Evolutionary conservation across 2,797 vertebrate genomes (phyloP), one percentile per base, ranked within the genome.

Genomic region (Myiotriccus ornatus): DNA sequence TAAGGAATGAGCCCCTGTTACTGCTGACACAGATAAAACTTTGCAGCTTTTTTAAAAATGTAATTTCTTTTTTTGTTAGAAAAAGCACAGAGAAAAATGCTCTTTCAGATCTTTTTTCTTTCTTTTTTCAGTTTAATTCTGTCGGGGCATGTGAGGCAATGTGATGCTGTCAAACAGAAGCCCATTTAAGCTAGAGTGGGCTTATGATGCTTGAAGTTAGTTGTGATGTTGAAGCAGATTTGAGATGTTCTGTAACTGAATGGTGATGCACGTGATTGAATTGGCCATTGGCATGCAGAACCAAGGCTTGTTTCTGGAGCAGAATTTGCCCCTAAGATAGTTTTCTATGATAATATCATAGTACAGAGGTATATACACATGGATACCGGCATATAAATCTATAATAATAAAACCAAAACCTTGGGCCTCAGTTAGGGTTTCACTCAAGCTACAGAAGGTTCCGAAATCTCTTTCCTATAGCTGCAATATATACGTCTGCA

Each of bases 251-350:
- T 74, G 22, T 81, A 39, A 34, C 32, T 55, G 39, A 34, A 27
- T 46, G 22, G 30, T 43, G 30, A 81, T 28, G n/a, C 56, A 37
- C 21, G 2, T 83, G 62, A 60, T 35, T 49, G 53, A 82, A 56
- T 49, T 7, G 1, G 14, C 57, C 0, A 0, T 19, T 76, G 24
- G 23, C 14, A 24, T 64, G 18, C 9, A 81, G 24, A 83, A n/a
- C 22, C 46, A 70, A 56, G 49, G 22, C 13, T 78, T 89, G 21
- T 41, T 90, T 49, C 56, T 68, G 69, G 64, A 90, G 27, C 17
- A 84, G 62, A 62, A 87, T 75, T 43, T 71, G 17, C 27, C 39
- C 50, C 12, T 27, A 56, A 89, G 67, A 62, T 46, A 49, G 63
- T 56, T 83, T 87, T 22, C 37, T 85, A 6, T 74, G 25, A 41